These are phyloP conservation scores for Chloropsis hardwickii DNA, from an alignment of 2,113 vertebrate genomes.

Conservation along the genomic window DNA sequence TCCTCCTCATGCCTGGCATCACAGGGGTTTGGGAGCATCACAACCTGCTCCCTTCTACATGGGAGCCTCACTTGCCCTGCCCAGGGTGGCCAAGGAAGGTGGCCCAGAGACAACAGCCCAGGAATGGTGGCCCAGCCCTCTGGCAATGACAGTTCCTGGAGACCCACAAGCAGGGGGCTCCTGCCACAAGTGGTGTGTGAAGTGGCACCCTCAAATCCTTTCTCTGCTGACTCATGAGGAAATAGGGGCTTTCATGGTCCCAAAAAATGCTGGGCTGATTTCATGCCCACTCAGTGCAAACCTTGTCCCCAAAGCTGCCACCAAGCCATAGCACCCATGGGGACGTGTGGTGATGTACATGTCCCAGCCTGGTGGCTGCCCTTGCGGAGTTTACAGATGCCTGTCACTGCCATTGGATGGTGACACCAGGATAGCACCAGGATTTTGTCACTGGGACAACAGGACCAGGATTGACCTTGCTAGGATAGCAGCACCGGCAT, in stretches of 20 bases:
- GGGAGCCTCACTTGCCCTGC: not conserved
- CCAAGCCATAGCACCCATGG: not conserved
- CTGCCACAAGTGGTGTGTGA: not conserved
- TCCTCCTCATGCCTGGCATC: not conserved
- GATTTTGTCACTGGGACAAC: not conserved
- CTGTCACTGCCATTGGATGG: not conserved
- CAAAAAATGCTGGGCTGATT: not conserved
- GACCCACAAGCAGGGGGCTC: fast-evolving
- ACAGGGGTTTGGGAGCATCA: not conserved
- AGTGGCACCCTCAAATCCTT: not conserved
- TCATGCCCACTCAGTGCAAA: not conserved
- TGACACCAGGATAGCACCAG: not conserved
- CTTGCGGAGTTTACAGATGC: not conserved
- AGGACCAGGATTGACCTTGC: not conserved
- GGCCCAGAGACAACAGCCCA: not conserved
- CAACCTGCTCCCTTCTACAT: not conserved
- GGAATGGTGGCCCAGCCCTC: not conserved
- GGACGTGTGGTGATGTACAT: not conserved
- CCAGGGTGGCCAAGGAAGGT: not conserved
- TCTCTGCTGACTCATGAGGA: not conserved
- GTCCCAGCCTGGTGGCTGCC: not conserved
- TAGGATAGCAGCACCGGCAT: not conserved
- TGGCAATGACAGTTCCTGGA: not conserved
- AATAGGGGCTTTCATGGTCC: fast-evolving
- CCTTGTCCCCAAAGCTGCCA: not conserved